phyloP scores from a whole-genome alignment of 2,113 vertebrate species.

The Sphaerodactylus townsendi region DNA sequence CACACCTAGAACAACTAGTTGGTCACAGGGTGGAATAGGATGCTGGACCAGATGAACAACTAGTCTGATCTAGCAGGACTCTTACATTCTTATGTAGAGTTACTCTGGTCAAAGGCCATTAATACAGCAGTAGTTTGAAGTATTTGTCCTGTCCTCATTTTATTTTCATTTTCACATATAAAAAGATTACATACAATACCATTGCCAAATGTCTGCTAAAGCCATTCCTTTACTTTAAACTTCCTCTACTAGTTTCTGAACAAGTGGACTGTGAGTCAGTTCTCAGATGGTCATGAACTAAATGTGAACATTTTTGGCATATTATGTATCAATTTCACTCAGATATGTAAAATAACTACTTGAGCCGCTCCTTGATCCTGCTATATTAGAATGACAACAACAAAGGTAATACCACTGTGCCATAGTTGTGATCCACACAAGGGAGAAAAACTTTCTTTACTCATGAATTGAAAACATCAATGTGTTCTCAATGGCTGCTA shows the following conservation, averaged over 20 bases:
- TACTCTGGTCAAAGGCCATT: no score
- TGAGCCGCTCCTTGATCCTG: background rate
- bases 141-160: background rate
- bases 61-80: background rate
- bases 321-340: background rate
- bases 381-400: background rate
- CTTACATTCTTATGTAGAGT: no score
- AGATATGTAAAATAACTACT: background rate
- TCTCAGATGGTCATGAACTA: background rate
- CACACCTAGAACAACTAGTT: no score
- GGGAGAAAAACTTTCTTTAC: background rate
- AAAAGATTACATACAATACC: background rate
- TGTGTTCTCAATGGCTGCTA: no score
- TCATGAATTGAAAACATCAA: background rate
- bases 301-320: background rate
- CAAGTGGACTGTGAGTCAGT: background rate
- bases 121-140: background rate
- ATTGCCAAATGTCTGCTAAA: background rate
- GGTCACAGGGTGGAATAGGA: no score
- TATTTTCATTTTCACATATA: background rate
- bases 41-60: background rate
- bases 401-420: no score
- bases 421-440: background rate
- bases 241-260: slow-evolving; percentile 9
- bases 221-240: background rate